Percentiles rank a stretch among this genome's conserved stretches.
Conservation (phyloP, 2,797 vertebrate genomes). For the Peromyscus aztecus region DNA sequence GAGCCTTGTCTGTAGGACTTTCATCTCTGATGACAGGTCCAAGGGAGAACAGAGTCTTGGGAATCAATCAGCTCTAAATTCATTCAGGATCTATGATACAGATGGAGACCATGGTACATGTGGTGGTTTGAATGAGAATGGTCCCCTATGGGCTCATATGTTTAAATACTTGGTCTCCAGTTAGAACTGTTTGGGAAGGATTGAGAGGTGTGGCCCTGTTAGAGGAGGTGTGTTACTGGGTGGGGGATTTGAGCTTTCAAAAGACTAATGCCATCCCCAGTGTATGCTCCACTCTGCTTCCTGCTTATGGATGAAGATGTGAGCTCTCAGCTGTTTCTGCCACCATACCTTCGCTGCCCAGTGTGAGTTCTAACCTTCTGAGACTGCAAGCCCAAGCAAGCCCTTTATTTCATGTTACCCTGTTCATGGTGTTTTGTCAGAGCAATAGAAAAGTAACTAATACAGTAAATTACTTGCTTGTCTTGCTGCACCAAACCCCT, state of each 20-base stretch:
- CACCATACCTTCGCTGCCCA: not conserved
- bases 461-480: not conserved
- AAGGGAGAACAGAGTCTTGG: rapidly evolving
- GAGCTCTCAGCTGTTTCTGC: too few species aligned
- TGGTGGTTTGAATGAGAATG: not conserved
- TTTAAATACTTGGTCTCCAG: not conserved
- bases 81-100: not conserved
- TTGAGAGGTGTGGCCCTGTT: too few species aligned
- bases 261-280: not conserved
- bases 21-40: not conserved
- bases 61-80: not conserved
- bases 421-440: not conserved
- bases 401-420: not conserved
- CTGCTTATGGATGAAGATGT: not conserved
- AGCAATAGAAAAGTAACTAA: not conserved
- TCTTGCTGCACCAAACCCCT: not conserved
- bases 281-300: not conserved
- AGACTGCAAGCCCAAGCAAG: not conserved
- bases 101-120: not conserved
- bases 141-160: not conserved
- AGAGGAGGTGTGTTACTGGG: not conserved
- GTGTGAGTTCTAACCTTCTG: not conserved
- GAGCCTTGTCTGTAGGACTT: not conserved
- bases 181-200: not conserved
- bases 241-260: not conserved